Evolutionary conservation across 64 coral and sea anemone genomes (phyloP), one percentile per base, ranked within the genome.

Genomic region (Montipora capricornis): DNA sequence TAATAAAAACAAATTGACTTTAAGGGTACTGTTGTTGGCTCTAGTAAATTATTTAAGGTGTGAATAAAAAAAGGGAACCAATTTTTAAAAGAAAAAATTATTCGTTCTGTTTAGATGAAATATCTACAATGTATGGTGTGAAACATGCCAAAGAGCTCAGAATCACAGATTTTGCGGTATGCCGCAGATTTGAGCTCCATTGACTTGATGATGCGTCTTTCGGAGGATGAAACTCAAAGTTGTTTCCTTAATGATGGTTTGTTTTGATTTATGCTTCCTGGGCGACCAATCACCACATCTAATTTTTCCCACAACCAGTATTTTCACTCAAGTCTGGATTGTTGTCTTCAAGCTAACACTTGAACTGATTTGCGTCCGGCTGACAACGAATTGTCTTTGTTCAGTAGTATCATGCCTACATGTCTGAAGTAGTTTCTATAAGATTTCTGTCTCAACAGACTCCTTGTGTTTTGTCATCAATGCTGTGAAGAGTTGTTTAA

Each of bases 221-320:
- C 6, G 11, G 16, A 81, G n/a, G 20, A 6, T n/a, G 0, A 20
- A 59, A 20, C 58, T 58, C 50, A 58, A 81, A 2, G 37, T 49
- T 26, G 7, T 81, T 81, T 57, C 49, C 49, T 81, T 81, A 26
- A 37, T 9, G 53, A 5, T 58, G 11, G 53, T 61, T 15, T 82
- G 22, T 64, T 82, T 82, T 82, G 52, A 82, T 82, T 64, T 45
- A 62, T 64, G 0, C 12, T 58, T 62, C 24, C 20, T 82, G n/a
- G 26, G 20, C 26, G 26, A 37, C 80, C 80, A 82, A 82, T 82
- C 8, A 58, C 13, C 60, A 52, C 26, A 5, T 24, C 53, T 44
- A 20, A 8, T 61, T 82, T 82, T 82, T 10, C 15, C 80, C 80
- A 82, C 80, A 64, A 82, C 80, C 80, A 82, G 80, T 82, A 82